phyloP scores from a whole-genome alignment of 2,797 vertebrate species.

The Anolis apletophallus region DNA sequence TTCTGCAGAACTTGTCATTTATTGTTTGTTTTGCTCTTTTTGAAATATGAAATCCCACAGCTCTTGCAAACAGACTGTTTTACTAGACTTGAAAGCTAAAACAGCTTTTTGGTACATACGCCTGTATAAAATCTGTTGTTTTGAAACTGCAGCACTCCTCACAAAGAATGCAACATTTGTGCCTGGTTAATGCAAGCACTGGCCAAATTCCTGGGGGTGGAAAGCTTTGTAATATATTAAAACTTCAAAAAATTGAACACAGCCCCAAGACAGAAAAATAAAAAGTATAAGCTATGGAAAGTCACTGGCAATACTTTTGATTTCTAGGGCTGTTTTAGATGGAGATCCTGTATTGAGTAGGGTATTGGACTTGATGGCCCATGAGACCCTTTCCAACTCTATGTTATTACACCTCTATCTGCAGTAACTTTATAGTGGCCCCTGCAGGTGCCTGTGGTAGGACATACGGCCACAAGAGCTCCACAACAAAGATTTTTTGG shows the following conservation, averaged over 20 bases:
- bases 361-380: no score
- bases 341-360: no score
- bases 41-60: neutral
- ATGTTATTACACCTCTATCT: no score
- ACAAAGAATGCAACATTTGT: neutral
- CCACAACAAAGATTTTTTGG: no score
- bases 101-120: neutral
- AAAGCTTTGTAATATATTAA: neutral
- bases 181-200: neutral
- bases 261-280: neutral
- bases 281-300: neutral
- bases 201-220: neutral
- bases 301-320: constrained; percentile 19
- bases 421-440: no score
- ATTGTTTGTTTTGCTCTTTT: neutral
- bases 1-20: neutral
- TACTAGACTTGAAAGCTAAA: neutral
- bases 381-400: no score
- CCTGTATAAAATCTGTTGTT: neutral
- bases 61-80: neutral
- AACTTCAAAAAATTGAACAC: neutral
- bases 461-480: no score
- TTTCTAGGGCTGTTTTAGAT: no score
- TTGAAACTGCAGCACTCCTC: neutral
- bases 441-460: no score